Percentiles rank a stretch among this genome's conserved stretches.
Evolutionary conservation across 2,888 invertebrate genomes (phyloP).

Genomic region (Lepidocyrtinus sp.): DNA sequence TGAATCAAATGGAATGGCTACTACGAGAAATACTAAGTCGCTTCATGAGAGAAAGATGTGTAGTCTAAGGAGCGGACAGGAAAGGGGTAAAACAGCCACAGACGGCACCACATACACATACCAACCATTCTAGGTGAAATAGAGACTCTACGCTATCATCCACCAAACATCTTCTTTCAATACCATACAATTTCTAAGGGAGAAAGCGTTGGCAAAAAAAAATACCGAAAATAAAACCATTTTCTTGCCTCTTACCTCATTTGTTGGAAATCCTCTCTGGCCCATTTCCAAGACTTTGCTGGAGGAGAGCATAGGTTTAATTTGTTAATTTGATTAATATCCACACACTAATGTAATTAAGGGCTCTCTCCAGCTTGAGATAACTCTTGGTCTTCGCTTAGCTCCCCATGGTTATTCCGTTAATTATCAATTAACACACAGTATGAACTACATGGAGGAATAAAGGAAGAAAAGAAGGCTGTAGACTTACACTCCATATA

Average conservation of each 20-base stretch:
- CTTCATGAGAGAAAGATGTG: neutral
- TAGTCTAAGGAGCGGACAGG: conserved; percentile 19
- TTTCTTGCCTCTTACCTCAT: conserved; percentile 5
- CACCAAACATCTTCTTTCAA: no score
- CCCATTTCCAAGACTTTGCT: conserved; percentile 41
- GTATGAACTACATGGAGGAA: conserved; percentile 30
- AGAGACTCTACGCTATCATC: no score
- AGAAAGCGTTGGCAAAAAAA: no score
- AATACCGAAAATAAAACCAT: conserved; percentile 4
- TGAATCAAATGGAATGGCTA: conserved; percentile 32
- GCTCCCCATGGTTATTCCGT: conserved; percentile 47
- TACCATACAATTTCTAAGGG: no score
- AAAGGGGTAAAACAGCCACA: conserved; percentile 22
- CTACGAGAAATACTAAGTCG: neutral
- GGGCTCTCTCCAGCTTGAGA: conserved; percentile 36
- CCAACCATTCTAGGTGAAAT: no score
- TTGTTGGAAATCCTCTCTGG: conserved; percentile 40
- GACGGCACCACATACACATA: neutral
- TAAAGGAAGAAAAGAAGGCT: neutral
- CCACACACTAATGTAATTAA: conserved; percentile 61
- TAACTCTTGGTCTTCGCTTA: conserved; percentile 39
- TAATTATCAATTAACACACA: conserved; percentile 62
- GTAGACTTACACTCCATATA: conserved; percentile 2
- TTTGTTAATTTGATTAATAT: conserved; percentile 63
- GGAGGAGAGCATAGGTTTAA: conserved; percentile 56